phyloP scores from a whole-genome alignment of 2,797 vertebrate genomes.

The Gambusia yucatana region DNA sequence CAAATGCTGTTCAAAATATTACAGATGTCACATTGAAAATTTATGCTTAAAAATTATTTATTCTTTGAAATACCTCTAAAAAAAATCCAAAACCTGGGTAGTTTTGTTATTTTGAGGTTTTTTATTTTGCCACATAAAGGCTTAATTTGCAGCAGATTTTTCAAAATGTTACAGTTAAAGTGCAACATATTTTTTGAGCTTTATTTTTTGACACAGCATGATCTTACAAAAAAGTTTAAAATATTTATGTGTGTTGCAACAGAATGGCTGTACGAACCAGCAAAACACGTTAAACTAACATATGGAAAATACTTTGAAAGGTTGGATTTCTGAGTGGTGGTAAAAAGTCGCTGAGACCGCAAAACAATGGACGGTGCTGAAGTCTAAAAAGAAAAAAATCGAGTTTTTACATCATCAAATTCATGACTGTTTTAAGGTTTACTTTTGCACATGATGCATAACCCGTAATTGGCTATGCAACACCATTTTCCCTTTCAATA shows the following conservation, averaged over 20 bases:
- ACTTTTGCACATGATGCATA: neutral
- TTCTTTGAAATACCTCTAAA: neutral
- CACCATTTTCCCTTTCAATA: neutral
- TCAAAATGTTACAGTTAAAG: too few relatives aligned
- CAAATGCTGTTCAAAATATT: neutral
- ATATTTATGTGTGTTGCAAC: too few relatives aligned
- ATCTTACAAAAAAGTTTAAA: too few relatives aligned
- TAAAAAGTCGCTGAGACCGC: accelerated
- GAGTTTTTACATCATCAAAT: neutral
- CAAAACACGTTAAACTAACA: too few relatives aligned
- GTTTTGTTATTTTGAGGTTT: neutral
- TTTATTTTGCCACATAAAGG: neutral
- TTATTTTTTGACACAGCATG: too few relatives aligned
- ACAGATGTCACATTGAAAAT: neutral
- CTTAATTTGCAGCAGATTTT: too few relatives aligned
- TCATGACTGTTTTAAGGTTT: neutral
- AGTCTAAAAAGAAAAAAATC: neutral
- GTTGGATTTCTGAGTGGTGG: neutral
- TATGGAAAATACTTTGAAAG: neutral
- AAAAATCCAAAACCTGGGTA: neutral
- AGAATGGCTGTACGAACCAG: too few relatives aligned
- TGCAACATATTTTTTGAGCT: too few relatives aligned
- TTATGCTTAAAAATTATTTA: neutral
- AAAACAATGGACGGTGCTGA: too few relatives aligned
- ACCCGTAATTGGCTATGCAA: neutral